These are phyloP conservation scores for Volucella bombylans DNA, from an alignment of 2,888 invertebrate species.

Conservation along the genomic window DNA sequence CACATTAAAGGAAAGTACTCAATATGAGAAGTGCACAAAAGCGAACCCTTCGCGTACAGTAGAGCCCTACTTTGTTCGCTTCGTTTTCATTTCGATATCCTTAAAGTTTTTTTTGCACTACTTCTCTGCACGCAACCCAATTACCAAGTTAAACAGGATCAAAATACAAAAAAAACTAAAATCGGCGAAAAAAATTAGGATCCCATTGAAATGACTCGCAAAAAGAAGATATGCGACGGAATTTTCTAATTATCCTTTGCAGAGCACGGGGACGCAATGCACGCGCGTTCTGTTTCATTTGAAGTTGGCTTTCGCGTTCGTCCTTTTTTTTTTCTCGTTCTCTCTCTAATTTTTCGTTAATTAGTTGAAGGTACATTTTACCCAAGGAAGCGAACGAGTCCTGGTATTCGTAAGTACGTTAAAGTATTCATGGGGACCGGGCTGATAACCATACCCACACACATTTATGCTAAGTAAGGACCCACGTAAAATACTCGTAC, in stretches of 20 bases:
- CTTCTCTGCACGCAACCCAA: constrained; percentile 57
- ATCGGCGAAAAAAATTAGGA: constrained; percentile 2
- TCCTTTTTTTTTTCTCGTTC: not conserved
- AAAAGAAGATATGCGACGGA: constrained; percentile 43
- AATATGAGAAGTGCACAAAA: constrained; percentile 44
- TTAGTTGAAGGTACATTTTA: constrained; percentile 42
- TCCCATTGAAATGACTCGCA: constrained; percentile 22
- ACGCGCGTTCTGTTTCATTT: constrained; percentile 23
- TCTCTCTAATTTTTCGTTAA: constrained; percentile 60
- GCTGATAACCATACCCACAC: not conserved
- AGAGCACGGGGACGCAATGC: not conserved
- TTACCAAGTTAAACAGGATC: constrained; percentile 48
- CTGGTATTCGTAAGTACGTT: constrained; percentile 26
- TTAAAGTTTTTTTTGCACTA: constrained; percentile 32
- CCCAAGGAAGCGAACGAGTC: constrained; percentile 14
- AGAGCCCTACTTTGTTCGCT: not conserved
- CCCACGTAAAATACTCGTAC: constrained; percentile 18
- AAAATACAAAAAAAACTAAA: constrained; percentile 6
- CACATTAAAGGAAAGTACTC: constrained; percentile 49
- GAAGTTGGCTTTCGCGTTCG: constrained; percentile 8
- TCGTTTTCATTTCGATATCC: constrained; percentile 12
- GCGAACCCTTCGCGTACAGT: not conserved
- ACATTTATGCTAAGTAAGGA: constrained; percentile 46
- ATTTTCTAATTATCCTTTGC: constrained; percentile 59
- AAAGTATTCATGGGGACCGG: constrained; percentile 2